Evolutionary conservation across 2,113 vertebrate genomes (phyloP).

Genomic region (Hyperoodon ampullatus): DNA sequence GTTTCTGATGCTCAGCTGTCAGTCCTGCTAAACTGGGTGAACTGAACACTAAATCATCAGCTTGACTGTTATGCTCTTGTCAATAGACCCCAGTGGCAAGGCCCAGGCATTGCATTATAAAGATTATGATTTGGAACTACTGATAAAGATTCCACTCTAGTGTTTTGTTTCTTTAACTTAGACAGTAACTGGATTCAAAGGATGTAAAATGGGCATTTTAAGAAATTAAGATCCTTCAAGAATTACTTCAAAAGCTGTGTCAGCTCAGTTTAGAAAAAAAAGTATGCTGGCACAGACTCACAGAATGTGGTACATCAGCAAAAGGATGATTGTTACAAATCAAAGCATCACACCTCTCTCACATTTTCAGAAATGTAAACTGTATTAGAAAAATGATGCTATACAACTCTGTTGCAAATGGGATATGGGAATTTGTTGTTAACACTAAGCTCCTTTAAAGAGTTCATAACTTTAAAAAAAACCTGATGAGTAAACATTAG

Average conservation of each 20-base stretch:
- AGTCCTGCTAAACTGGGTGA: neutral
- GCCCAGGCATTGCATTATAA: neutral
- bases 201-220: slow-evolving; percentile 38
- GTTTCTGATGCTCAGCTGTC: neutral
- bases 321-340: slow-evolving; percentile 25
- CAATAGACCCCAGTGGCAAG: neutral
- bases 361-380: slow-evolving; percentile 52
- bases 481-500: neutral
- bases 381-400: neutral
- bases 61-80: neutral
- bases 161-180: slow-evolving; percentile 45
- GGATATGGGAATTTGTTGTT: neutral
- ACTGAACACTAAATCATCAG: neutral
- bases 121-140: neutral
- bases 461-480: neutral
- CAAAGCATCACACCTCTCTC: neutral
- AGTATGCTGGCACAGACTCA: neutral
- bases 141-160: slow-evolving; percentile 1
- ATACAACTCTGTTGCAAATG: neutral
- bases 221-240: slow-evolving; percentile 65
- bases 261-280: slow-evolving; percentile 65
- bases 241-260: slow-evolving; percentile 59
- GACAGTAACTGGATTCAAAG: slow-evolving; percentile 58
- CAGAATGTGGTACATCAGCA: slow-evolving; percentile 44
- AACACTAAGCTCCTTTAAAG: slow-evolving; percentile 49